These are phyloP conservation scores for Poeciliopsis infans DNA, from an alignment of 2,797 vertebrate species.

Conservation along the genomic window DNA sequence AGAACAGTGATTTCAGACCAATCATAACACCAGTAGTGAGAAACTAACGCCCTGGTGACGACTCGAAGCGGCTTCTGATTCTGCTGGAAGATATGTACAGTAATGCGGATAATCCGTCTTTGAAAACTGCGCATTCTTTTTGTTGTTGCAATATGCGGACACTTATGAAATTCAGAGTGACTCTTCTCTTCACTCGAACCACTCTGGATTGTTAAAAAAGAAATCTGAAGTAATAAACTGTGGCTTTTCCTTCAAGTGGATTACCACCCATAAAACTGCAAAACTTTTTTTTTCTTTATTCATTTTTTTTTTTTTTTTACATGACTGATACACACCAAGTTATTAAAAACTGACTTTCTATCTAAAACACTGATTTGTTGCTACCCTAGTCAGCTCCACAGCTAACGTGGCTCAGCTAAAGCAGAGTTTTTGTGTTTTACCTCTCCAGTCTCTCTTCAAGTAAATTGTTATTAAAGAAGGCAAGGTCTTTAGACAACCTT, in stretches of 20 bases:
- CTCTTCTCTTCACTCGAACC: slow-evolving; percentile 39
- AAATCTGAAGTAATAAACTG: slow-evolving; percentile 49
- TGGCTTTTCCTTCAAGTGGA: slow-evolving; percentile 50
- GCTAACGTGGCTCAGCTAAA: slow-evolving; percentile 82
- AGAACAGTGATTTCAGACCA: slow-evolving; percentile 17
- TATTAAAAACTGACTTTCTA: slow-evolving; percentile 61
- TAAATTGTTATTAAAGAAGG: slow-evolving; percentile 54
- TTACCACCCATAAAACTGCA: slow-evolving; percentile 46
- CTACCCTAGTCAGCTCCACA: slow-evolving; percentile 78
- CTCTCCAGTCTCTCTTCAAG: slow-evolving; percentile 35
- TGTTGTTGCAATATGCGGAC: neutral
- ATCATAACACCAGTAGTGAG: slow-evolving; percentile 23
- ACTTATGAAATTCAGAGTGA: slow-evolving; percentile 61
- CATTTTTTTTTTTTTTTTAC: slow-evolving; percentile 34
- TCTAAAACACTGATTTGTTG: slow-evolving; percentile 72
- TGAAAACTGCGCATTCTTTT: slow-evolving; percentile 5
- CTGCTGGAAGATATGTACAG: slow-evolving; percentile 37
- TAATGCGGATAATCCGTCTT: slow-evolving; percentile 3
- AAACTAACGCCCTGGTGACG: slow-evolving; percentile 24
- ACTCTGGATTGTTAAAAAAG: slow-evolving; percentile 33
- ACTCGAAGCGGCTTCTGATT: slow-evolving; percentile 12
- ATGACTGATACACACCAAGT: slow-evolving; percentile 58
- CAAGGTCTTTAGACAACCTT: slow-evolving; percentile 44
- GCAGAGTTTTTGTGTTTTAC: slow-evolving; percentile 60
- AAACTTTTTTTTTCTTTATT: slow-evolving; percentile 35